Conservation (phyloP, 2,888 invertebrate species). For the Leucophora obtusa region DNA sequence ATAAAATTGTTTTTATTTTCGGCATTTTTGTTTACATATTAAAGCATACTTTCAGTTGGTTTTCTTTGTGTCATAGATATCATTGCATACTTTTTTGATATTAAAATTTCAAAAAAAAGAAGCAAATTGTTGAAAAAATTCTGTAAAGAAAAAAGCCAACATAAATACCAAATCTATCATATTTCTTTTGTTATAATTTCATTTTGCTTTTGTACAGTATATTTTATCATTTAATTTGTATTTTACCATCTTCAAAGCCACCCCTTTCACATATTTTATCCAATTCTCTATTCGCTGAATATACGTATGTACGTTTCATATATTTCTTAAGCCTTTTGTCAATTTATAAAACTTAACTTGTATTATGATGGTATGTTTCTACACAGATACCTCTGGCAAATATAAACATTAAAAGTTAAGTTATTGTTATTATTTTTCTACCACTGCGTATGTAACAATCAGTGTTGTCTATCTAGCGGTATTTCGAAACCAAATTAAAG, state of each 20-base stretch:
- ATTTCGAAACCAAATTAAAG: neutral
- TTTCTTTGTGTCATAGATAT: too few relatives aligned
- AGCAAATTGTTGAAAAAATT: too few relatives aligned
- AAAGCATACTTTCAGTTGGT: too few relatives aligned
- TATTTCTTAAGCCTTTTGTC: conserved; percentile 7
- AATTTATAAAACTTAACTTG: conserved; percentile 47
- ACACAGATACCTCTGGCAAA: conserved; percentile 18
- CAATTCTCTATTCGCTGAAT: neutral
- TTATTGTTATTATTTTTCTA: conserved; percentile 46
- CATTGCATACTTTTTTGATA: too few relatives aligned
- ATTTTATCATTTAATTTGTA: neutral
- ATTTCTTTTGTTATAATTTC: neutral
- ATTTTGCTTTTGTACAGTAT: neutral
- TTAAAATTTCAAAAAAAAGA: too few relatives aligned
- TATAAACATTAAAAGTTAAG: conserved; percentile 56
- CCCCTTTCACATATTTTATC: neutral
- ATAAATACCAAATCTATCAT: too few relatives aligned
- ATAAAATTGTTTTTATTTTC: too few relatives aligned
- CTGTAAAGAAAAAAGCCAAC: too few relatives aligned
- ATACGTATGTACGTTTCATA: neutral
- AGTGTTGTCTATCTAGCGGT: conserved; percentile 19
- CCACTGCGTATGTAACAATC: conserved; percentile 3
- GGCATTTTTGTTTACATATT: too few relatives aligned
- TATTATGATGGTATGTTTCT: conserved; percentile 22
- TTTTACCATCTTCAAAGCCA: conserved; percentile 12